A percentile compares a stretch with the other conserved stretches of the same genome.
Conservation (phyloP, 2,888 invertebrate species). For the Trichopria drosophilae region DNA sequence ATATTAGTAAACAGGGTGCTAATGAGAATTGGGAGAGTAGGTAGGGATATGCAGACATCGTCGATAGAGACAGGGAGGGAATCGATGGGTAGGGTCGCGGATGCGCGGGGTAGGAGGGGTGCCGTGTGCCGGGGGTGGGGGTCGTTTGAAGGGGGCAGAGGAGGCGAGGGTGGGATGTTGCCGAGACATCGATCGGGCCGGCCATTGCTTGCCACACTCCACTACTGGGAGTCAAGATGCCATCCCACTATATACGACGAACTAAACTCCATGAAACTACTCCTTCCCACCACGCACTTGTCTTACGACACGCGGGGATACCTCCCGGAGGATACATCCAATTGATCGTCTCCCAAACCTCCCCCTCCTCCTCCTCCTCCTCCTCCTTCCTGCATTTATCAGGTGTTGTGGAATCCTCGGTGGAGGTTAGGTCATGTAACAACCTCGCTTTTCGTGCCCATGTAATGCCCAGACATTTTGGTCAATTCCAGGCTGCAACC, state of each 20-base stretch:
- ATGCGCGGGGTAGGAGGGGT: conserved; percentile 25
- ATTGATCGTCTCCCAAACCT: not conserved
- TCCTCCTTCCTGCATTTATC: too few relatives aligned
- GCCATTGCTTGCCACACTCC: conserved; percentile 57
- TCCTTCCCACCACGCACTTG: conserved; percentile 44
- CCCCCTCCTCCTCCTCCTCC: not conserved
- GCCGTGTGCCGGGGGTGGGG: conserved; percentile 26
- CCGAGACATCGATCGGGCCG: conserved; percentile 59
- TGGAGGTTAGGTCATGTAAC: too few relatives aligned
- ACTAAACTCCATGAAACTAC: conserved; percentile 55
- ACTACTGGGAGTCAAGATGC: conserved; percentile 58
- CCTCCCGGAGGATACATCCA: too few relatives aligned
- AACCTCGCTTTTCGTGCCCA: too few relatives aligned
- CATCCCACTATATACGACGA: conserved; percentile 52
- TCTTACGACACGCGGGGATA: conserved; percentile 34
- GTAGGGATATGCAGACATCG: conserved; percentile 11
- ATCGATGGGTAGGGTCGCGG: conserved; percentile 26
- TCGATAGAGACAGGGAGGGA: conserved; percentile 29
- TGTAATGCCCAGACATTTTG: too few relatives aligned
- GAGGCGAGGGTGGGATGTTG: conserved; percentile 54
- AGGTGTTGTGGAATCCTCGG: too few relatives aligned
- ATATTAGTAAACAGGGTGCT: too few relatives aligned
- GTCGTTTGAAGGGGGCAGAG: conserved; percentile 29
- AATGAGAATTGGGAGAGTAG: too few relatives aligned
- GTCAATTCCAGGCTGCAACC: too few relatives aligned